Conservation (phyloP, 2,113 vertebrate genomes). For the Vulpes ferrilata region DNA sequence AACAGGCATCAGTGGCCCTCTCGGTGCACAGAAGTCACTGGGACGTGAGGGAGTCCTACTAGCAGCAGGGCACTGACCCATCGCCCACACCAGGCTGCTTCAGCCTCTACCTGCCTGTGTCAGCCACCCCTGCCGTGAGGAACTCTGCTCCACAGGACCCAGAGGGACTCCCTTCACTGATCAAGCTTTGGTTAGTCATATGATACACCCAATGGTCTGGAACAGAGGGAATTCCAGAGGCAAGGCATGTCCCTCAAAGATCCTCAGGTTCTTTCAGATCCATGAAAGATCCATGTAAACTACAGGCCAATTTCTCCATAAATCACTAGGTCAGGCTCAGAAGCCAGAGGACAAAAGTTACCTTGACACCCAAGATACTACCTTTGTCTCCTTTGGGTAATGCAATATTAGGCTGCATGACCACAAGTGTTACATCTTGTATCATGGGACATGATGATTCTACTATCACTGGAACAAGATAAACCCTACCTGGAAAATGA, state of each 20-base stretch:
- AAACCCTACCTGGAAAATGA: background rate
- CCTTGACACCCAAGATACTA: background rate
- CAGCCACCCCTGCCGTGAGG: background rate
- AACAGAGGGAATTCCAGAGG: background rate
- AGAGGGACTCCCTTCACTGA: background rate
- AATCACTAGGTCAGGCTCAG: background rate
- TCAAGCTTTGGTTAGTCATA: background rate
- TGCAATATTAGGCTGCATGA: background rate
- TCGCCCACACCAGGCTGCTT: accelerated
- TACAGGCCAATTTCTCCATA: background rate
- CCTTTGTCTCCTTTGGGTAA: background rate
- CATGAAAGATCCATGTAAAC: background rate
- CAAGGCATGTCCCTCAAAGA: background rate
- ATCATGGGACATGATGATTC: background rate
- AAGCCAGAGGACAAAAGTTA: background rate
- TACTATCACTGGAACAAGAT: background rate
- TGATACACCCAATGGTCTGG: background rate
- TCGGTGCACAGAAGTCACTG: background rate
- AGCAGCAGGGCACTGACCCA: background rate
- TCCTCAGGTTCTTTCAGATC: background rate
- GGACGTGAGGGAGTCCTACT: background rate
- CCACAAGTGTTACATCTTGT: background rate
- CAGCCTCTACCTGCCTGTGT: background rate
- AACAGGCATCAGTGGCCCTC: background rate
- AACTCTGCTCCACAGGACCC: background rate